Evolutionary conservation across 2,797 vertebrate genomes (phyloP).

Genomic region (Orientallactaga sibirica): DNA sequence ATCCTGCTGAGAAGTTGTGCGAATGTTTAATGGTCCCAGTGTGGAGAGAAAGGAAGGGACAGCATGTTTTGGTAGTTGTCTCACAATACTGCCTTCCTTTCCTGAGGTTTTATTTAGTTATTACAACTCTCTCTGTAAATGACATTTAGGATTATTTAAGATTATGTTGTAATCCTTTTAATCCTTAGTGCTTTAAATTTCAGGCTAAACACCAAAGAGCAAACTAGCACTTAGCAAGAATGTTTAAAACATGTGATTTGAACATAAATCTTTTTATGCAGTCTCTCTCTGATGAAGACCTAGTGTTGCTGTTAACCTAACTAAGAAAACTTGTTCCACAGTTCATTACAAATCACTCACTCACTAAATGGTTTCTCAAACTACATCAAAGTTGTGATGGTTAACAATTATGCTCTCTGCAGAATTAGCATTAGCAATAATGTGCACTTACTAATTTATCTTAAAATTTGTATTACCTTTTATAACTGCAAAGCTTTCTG

Average conservation of each 20-base stretch:
- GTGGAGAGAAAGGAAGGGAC: slow-evolving; percentile 66
- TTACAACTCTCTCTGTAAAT: slow-evolving; percentile 94
- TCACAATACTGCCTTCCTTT: slow-evolving; percentile 94
- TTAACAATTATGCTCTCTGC: slow-evolving; percentile 42
- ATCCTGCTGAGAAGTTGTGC: slow-evolving; percentile 20
- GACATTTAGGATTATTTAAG: slow-evolving; percentile 99
- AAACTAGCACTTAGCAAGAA: slow-evolving; percentile 94
- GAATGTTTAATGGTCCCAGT: not conserved
- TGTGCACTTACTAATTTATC: slow-evolving; percentile 39
- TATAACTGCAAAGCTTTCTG: not conserved
- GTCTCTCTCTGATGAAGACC: slow-evolving; percentile 86
- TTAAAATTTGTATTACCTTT: slow-evolving; percentile 35
- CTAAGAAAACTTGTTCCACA: slow-evolving; percentile 74
- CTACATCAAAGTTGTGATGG: slow-evolving; percentile 59
- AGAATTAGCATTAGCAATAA: slow-evolving; percentile 60
- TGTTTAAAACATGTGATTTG: slow-evolving; percentile 95
- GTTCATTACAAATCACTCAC: slow-evolving; percentile 76
- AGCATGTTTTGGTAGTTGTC: slow-evolving; percentile 88
- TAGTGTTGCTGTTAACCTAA: slow-evolving; percentile 83
- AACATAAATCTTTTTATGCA: slow-evolving; percentile 90
- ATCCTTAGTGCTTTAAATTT: slow-evolving; percentile 98
- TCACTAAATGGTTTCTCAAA: slow-evolving; percentile 69
- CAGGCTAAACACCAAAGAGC: slow-evolving; percentile 97
- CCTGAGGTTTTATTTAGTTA: slow-evolving; percentile 93
- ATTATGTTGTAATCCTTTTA: slow-evolving; percentile 99